A percentile compares a stretch with the other conserved stretches of the same genome.
Evolutionary conservation across 2,797 vertebrate genomes (phyloP).

Genomic region (Onychomys leucogaster): DNA sequence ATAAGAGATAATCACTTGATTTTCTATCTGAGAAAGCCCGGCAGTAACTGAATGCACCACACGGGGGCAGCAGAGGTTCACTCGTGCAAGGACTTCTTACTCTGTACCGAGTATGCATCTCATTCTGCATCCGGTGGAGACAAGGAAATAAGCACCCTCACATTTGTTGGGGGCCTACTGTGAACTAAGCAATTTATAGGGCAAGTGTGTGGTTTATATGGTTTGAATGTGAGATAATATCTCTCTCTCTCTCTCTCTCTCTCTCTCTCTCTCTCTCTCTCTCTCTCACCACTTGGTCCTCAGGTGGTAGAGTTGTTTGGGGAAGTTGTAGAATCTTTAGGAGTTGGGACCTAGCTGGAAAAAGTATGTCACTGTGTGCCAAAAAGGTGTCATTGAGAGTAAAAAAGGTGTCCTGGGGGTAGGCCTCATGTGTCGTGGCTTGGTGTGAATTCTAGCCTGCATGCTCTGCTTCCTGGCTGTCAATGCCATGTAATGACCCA

Average conservation of each 20-base stretch:
- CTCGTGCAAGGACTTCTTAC: no score
- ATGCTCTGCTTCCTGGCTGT: background rate
- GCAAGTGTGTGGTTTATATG: background rate
- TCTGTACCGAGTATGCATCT: rapidly evolving
- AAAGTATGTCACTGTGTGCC: background rate
- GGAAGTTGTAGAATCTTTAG: background rate
- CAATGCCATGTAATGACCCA: background rate
- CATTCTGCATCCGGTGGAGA: background rate
- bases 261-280: no score
- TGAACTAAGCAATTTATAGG: background rate
- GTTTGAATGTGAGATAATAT: background rate
- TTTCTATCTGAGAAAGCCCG: background rate
- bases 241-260: no score
- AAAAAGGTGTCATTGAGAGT: background rate
- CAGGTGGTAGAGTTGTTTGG: background rate
- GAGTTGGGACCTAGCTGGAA: background rate
- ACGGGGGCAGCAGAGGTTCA: constrained; percentile 42
- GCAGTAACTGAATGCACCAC: constrained; percentile 59
- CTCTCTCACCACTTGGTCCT: background rate
- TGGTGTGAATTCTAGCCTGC: background rate
- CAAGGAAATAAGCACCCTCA: background rate
- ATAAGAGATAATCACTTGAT: background rate
- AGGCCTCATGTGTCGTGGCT: background rate
- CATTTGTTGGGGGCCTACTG: background rate
- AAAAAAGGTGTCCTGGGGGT: background rate